phyloP scores from a whole-genome alignment of 2,888 invertebrate species.

The Tricholauxania praeusta region DNA sequence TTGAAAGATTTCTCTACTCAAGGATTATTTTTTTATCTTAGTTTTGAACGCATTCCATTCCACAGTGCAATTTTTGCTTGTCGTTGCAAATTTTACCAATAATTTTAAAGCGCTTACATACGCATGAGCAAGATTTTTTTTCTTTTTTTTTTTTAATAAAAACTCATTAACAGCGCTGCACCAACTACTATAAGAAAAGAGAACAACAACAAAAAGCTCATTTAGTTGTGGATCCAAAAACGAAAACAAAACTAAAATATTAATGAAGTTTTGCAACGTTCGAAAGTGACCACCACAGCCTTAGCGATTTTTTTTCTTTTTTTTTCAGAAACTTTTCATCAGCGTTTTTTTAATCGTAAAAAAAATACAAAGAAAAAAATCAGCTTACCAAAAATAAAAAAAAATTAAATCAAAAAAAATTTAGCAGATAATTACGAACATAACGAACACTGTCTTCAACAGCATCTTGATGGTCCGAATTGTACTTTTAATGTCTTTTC shows the following conservation, averaged over 20 bases:
- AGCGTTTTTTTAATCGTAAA: background rate
- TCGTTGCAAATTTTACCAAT: too few relatives aligned
- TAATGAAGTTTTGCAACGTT: conserved; percentile 31
- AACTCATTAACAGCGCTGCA: conserved; percentile 59
- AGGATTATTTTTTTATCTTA: too few relatives aligned
- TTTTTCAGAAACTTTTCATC: background rate
- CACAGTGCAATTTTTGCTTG: too few relatives aligned
- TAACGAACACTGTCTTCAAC: too few relatives aligned
- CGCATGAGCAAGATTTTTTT: too few relatives aligned
- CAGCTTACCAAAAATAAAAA: background rate
- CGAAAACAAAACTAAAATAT: background rate
- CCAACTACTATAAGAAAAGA: conserved; percentile 35
- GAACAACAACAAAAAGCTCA: conserved; percentile 8
- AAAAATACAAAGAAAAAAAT: background rate
- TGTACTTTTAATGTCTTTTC: too few relatives aligned
- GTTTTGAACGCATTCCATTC: too few relatives aligned
- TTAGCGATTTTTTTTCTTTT: background rate
- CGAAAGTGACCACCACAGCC: background rate
- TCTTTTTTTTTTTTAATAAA: conserved; percentile 50
- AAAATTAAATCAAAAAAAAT: background rate
- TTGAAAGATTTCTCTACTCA: too few relatives aligned
- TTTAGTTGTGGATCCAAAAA: conserved; percentile 14
- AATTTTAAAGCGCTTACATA: too few relatives aligned
- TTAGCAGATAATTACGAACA: conserved; percentile 32
- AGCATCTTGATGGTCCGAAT: too few relatives aligned